phyloP scores from a whole-genome alignment of 2,113 vertebrate genomes.

The Azemiops feae region DNA sequence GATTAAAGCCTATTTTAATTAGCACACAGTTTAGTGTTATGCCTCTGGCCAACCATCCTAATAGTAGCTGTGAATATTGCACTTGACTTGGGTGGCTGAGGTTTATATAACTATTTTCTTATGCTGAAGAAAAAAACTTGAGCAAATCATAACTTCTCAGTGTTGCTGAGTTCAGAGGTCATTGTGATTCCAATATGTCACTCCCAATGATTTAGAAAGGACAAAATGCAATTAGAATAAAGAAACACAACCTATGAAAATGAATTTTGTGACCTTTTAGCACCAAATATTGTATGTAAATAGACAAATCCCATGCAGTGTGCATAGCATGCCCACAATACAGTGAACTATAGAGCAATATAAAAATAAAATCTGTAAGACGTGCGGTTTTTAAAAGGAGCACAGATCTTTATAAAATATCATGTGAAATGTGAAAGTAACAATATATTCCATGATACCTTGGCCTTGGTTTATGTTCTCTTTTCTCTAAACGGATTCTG shows the following conservation, averaged over 20 bases:
- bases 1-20: background rate
- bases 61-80: background rate
- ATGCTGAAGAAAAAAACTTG: background rate
- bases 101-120: background rate
- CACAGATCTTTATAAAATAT: background rate
- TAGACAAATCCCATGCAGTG: background rate
- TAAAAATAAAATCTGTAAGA: background rate
- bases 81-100: background rate
- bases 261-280: background rate
- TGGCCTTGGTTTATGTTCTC: background rate
- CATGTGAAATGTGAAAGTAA: background rate
- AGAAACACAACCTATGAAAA: background rate
- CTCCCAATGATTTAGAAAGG: background rate
- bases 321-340: background rate
- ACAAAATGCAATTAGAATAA: background rate
- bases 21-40: background rate
- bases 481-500: fast-evolving
- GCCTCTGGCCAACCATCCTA: background rate
- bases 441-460: background rate
- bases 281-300: background rate
- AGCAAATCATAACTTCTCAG: background rate
- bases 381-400: background rate
- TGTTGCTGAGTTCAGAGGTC: background rate
- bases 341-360: background rate
- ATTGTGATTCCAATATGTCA: background rate